phyloP scores from a whole-genome alignment of 2,797 vertebrate genomes.

The Otus scops region DNA sequence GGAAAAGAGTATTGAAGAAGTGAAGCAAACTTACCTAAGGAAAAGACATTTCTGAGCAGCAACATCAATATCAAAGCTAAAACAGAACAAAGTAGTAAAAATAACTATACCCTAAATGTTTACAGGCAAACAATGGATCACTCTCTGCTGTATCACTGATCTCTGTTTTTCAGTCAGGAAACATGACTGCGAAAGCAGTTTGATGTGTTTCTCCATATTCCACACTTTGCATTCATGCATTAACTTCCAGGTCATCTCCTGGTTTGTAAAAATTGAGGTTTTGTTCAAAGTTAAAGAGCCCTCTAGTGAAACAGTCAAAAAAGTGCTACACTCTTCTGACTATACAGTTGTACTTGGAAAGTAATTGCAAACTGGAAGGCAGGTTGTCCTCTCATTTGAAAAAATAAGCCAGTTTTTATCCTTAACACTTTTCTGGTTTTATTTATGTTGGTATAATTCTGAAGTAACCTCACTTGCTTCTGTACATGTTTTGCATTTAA shows the following conservation, averaged over 20 bases:
- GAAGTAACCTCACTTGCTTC: background rate
- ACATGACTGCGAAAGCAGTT: background rate
- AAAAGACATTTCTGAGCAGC: background rate
- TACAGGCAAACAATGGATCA: background rate
- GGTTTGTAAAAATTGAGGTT: background rate
- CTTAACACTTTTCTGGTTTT: background rate
- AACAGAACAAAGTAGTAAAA: background rate
- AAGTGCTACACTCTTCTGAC: conserved; percentile 2
- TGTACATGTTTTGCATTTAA: background rate
- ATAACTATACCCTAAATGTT: background rate
- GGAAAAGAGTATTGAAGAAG: background rate
- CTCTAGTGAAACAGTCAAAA: conserved; percentile 55
- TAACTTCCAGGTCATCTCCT: conserved; percentile 61
- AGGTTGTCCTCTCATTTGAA: background rate
- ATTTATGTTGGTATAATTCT: background rate
- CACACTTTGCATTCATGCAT: background rate
- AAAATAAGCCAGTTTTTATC: background rate
- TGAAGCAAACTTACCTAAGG: background rate
- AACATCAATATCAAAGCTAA: background rate
- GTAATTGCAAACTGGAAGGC: background rate
- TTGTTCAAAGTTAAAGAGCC: conserved; percentile 67
- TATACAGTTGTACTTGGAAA: background rate
- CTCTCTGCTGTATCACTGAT: background rate
- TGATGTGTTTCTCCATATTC: background rate
- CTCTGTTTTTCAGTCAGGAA: conserved; percentile 1